Conservation (phyloP, 2,888 invertebrate genomes). For the Leucophenga maculata region DNA sequence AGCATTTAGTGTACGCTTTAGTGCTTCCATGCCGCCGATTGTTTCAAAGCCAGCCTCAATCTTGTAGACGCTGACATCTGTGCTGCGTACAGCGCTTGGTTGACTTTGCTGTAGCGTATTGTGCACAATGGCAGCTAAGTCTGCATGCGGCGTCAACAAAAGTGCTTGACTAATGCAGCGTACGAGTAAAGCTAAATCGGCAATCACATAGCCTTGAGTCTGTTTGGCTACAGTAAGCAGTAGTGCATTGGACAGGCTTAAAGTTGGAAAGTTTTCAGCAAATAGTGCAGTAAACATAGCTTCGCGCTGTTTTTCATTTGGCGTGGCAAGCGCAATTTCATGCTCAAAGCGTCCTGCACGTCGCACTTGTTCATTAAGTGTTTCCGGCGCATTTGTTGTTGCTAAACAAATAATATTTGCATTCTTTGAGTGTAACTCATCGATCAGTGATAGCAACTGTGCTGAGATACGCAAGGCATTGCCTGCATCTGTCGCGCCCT, state of each 20-base stretch:
- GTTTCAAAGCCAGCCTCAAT: conserved; percentile 72
- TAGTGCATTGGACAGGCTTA: conserved; percentile 48
- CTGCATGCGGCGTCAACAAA: conserved; percentile 26
- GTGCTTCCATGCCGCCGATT: conserved; percentile 75
- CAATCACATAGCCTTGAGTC: conserved; percentile 76
- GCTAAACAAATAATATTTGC: conserved; percentile 74
- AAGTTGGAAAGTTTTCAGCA: conserved; percentile 28
- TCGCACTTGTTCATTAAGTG: conserved; percentile 73
- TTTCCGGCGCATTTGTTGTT: conserved; percentile 74
- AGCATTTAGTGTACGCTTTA: conserved; percentile 74
- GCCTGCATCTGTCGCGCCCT: conserved; percentile 52
- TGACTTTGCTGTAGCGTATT: conserved; percentile 45
- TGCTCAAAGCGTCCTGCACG: conserved; percentile 75
- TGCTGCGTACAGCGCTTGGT: conserved; percentile 72
- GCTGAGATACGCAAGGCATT: conserved; percentile 71
- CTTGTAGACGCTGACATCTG: conserved; percentile 71
- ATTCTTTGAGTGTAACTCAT: conserved; percentile 67
- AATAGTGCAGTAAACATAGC: conserved; percentile 69
- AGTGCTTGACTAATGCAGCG: conserved; percentile 65
- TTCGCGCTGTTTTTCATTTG: conserved; percentile 71
- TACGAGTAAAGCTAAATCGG: conserved; percentile 74
- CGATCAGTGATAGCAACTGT: conserved; percentile 73
- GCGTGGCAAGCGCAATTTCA: conserved; percentile 74
- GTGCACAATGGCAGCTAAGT: conserved; percentile 35
- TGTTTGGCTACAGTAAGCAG: conserved; percentile 66